Evolutionary conservation across 30 jellyfish, hydroid and myxozoan genomes (phyloP), one percentile per base, ranked within the genome.

Genomic region (Cassiopea xamachana): DNA sequence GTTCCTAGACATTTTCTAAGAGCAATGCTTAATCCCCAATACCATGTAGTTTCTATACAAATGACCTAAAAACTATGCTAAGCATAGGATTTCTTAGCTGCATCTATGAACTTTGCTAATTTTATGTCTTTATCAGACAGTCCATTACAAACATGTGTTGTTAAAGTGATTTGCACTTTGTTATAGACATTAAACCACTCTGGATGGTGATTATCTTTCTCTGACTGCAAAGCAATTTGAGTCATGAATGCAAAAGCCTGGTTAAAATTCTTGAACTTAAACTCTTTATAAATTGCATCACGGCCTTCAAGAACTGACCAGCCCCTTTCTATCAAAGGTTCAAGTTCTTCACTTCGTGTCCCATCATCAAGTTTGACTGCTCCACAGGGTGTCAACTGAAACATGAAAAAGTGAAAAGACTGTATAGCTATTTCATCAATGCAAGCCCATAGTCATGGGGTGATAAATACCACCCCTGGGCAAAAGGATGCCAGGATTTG

Each of bases 111-210:
- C 13, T 87, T 93, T 10, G 99, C 99, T 2, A 96, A 84, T 68
- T 67, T 86, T 48, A 93, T 87, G 70, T 96, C 99, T 60, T 85
- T 86, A 9, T 89, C 87, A 1, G 99, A 93, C 12, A 96, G 85
- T 45, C 99, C 99, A 19, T 87, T 48, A 76, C 97, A 94, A 15
- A 88, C 99, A 84, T 96, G 99, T 18, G 99, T 92, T 18, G 97
- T 92, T 60, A 96, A 87, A 10, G 99, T 96, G 46, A 96, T 79
- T 19, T 96, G 88, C 10, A 96, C 98, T 73, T 93, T 96, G 91
- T 96, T 96, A 87, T 96, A 96, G 50, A 96, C 99, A 76, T 96
- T 96, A 49, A 73, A 92, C 99, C 99, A 96, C 64, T 96, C 99
- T 43, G 99, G 98, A 71, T 96, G 98, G 85, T 93, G 98, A 68